Evolutionary conservation across 2,888 invertebrate genomes (phyloP).

Genomic region (Cheilosia urbana): DNA sequence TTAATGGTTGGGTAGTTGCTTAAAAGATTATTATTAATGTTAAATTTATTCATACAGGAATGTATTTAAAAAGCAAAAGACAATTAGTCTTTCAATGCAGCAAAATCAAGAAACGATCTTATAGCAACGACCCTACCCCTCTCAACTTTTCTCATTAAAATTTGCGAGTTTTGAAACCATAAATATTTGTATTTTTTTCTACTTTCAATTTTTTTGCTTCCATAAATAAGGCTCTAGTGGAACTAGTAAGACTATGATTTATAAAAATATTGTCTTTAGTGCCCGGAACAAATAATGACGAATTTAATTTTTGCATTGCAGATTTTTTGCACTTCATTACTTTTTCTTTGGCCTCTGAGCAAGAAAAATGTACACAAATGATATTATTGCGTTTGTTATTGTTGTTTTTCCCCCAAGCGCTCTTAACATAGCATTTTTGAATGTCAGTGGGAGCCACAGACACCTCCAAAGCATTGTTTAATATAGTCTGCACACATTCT

Average conservation of each 20-base stretch:
- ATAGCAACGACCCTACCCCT: too few relatives aligned
- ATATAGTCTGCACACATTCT: constrained; percentile 24
- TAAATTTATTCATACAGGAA: not conserved
- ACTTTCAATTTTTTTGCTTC: constrained; percentile 22
- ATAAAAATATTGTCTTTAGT: constrained; percentile 3
- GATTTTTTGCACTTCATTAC: not conserved
- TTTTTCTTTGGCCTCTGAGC: not conserved
- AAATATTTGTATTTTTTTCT: constrained; percentile 25
- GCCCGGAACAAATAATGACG: constrained; percentile 11
- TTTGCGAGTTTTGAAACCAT: constrained; percentile 26
- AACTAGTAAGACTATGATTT: constrained; percentile 21
- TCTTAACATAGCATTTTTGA: constrained; percentile 18
- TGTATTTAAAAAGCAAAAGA: too few relatives aligned
- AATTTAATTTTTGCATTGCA: not conserved
- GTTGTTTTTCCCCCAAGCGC: not conserved
- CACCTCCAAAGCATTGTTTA: constrained; percentile 3
- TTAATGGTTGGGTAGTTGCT: not conserved
- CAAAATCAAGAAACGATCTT: constrained; percentile 13
- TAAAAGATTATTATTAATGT: constrained; percentile 5
- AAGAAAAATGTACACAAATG: not conserved
- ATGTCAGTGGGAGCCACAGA: not conserved
- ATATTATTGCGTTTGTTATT: not conserved
- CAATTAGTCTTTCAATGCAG: constrained; percentile 9
- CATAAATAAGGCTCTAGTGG: constrained; percentile 13
- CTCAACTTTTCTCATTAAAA: constrained; percentile 39